These are phyloP conservation scores for Fistularia tabacaria DNA, from an alignment of 2,797 vertebrate genomes.

Conservation along the genomic window DNA sequence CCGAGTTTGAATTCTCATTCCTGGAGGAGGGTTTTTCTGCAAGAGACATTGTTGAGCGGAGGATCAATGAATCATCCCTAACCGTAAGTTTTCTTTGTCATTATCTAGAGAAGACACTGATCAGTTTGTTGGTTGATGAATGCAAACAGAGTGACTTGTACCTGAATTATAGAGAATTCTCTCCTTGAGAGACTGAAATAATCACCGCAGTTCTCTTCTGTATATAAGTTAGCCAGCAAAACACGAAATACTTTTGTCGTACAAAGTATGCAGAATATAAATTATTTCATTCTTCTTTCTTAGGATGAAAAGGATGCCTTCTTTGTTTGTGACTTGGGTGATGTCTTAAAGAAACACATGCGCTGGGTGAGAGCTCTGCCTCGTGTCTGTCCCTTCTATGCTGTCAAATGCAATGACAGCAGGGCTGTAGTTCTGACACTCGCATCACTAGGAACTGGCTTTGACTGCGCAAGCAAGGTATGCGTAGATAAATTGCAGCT, in stretches of 20 bases:
- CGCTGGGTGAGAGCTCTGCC: conserved; percentile 88
- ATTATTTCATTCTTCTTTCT: background rate
- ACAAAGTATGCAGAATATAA: background rate
- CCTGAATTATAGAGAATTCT: no score
- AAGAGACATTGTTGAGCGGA: conserved; percentile 91
- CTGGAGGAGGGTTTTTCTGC: conserved; percentile 95
- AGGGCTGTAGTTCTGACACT: conserved; percentile 84
- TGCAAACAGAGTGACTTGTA: background rate
- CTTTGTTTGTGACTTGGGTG: conserved; percentile 93
- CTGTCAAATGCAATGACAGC: conserved; percentile 95
- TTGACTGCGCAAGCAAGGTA: conserved; percentile 98
- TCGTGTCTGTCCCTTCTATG: conserved; percentile 90
- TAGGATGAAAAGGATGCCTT: conserved; percentile 98
- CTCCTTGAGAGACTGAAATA: no score
- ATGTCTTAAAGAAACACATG: conserved; percentile 91
- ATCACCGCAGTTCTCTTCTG: no score
- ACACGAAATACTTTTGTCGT: no score
- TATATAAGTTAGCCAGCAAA: no score
- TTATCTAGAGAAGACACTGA: background rate
- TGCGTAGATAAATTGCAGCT: conserved; percentile 14
- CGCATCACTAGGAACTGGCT: conserved; percentile 87
- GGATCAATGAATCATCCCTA: conserved; percentile 89
- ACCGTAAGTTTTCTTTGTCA: conserved; percentile 75
- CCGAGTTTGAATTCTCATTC: conserved; percentile 85
- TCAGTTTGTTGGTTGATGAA: background rate